phyloP scores from a whole-genome alignment of 1,140 invertebrate species.

The Rhagoletis zephyria region DNA sequence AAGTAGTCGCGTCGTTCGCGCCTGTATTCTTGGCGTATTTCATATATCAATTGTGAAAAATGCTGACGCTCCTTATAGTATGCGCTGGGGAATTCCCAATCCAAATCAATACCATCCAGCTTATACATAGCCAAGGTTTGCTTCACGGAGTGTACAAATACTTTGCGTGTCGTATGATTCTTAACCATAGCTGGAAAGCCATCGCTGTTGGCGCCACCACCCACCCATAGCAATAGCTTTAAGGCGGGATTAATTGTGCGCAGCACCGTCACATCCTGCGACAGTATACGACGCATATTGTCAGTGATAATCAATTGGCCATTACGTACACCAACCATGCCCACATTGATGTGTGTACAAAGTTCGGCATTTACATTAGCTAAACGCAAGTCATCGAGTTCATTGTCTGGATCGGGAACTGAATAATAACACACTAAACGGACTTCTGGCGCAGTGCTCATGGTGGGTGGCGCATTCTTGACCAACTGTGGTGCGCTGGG shows the following conservation, averaged over 20 bases:
- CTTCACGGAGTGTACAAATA: constrained; percentile 81
- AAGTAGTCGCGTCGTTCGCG: constrained; percentile 77
- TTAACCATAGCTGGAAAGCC: constrained; percentile 82
- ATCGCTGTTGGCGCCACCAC: constrained; percentile 78
- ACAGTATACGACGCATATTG: constrained; percentile 73
- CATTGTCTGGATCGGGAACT: constrained; percentile 71
- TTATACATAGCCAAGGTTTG: constrained; percentile 76
- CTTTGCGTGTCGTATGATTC: constrained; percentile 79
- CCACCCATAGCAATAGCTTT: constrained; percentile 85
- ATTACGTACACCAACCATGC: constrained; percentile 81
- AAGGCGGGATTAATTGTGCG: constrained; percentile 80
- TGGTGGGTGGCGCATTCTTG: constrained; percentile 29
- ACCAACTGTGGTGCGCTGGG: constrained; percentile 28
- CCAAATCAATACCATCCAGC: constrained; percentile 87
- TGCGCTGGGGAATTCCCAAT: constrained; percentile 89
- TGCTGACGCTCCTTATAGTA: constrained; percentile 79
- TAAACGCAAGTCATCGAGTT: constrained; percentile 74
- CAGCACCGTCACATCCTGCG: constrained; percentile 75
- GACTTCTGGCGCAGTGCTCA: constrained; percentile 20
- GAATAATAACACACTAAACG: constrained; percentile 81
- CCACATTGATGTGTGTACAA: constrained; percentile 88
- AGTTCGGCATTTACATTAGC: constrained; percentile 79
- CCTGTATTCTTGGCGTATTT: constrained; percentile 79
- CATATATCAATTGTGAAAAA: constrained; percentile 81
- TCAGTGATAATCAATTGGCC: constrained; percentile 75